Evolutionary conservation across 92 coral and sea anemone genomes (phyloP).

Genomic region (Chrysogorgia sp.): DNA sequence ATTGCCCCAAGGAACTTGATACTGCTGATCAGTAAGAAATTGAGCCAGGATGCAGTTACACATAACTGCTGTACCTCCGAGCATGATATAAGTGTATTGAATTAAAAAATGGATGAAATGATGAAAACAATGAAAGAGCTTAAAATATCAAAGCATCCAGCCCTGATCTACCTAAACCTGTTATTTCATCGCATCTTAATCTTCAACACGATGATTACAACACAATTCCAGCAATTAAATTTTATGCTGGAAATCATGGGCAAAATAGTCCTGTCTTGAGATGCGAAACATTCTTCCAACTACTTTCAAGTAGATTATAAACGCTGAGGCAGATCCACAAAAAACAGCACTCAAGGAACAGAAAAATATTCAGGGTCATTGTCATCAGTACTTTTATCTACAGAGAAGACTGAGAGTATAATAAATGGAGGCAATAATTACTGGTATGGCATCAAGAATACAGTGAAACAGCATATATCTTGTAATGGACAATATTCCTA

Average conservation of each 20-base stretch:
- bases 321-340: too few species aligned
- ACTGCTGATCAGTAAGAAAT: not conserved
- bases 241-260: slow-evolving; percentile 19
- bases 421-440: slow-evolving; percentile 19
- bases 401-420: slow-evolving; percentile 23
- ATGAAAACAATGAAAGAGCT: slow-evolving; percentile 5
- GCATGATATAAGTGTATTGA: not conserved
- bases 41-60: slow-evolving; percentile 3
- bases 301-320: not conserved
- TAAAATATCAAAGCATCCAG: slow-evolving; percentile 2
- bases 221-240: slow-evolving; percentile 10
- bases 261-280: slow-evolving; percentile 14
- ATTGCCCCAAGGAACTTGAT: not conserved
- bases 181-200: not conserved
- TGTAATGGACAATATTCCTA: slow-evolving; percentile 13
- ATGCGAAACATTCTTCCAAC: slow-evolving; percentile 7
- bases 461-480: not conserved
- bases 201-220: not conserved
- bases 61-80: not conserved
- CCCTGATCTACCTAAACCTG: not conserved
- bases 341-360: slow-evolving; percentile 23
- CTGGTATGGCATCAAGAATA: slow-evolving; percentile 8
- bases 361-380: slow-evolving; percentile 19
- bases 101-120: slow-evolving; percentile 7
- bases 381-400: slow-evolving; percentile 9